These are phyloP conservation scores for Macrobrachium nipponense DNA, from an alignment of 1,140 invertebrate genomes.

Conservation along the genomic window DNA sequence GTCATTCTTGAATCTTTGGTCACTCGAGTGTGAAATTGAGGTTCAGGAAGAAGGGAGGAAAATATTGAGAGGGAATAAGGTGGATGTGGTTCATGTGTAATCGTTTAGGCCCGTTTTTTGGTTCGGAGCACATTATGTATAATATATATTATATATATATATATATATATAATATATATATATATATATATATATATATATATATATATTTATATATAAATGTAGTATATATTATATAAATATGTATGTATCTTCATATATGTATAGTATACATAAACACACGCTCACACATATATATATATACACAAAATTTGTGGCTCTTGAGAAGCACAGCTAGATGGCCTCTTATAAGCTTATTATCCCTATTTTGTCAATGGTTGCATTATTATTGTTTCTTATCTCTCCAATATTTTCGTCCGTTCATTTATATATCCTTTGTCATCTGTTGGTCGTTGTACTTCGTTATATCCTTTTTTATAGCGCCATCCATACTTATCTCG, in stretches of 20 bases:
- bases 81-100: background rate
- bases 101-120: no score
- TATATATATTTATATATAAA: slow-evolving; percentile 21
- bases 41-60: background rate
- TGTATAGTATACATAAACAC: slow-evolving; percentile 21
- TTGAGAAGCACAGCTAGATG: no score
- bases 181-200: slow-evolving; percentile 33
- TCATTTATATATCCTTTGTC: background rate
- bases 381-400: background rate
- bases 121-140: no score
- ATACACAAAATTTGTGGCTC: background rate
- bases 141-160: background rate
- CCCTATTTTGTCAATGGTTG: background rate
- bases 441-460: background rate
- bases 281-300: slow-evolving; percentile 3
- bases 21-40: background rate
- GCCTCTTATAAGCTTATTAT: background rate
- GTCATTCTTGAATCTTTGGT: background rate
- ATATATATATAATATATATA: slow-evolving; percentile 19
- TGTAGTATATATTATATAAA: slow-evolving; percentile 11
- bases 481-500: background rate
- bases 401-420: background rate
- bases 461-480: background rate
- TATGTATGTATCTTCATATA: slow-evolving; percentile 33
- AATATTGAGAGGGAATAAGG: background rate